Conservation (phyloP, 2,113 vertebrate genomes). For the Chrysochloris asiatica region DNA sequence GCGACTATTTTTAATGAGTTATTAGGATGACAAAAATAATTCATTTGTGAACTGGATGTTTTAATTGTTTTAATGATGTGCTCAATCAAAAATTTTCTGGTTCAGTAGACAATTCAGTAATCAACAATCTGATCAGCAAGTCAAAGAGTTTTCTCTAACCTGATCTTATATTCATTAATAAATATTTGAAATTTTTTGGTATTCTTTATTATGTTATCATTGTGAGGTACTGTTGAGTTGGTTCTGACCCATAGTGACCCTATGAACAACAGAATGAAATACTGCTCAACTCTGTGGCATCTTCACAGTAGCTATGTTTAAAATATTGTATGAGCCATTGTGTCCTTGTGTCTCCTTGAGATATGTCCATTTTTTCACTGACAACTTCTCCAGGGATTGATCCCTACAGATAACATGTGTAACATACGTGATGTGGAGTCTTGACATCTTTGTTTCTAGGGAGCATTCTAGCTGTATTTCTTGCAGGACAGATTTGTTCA, state of each 20-base stretch:
- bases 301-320: not conserved
- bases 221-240: not conserved
- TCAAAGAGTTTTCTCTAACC: not conserved
- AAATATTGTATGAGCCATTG: not conserved
- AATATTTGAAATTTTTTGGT: not conserved
- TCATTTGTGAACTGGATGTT: not conserved
- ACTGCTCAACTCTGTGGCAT: not conserved
- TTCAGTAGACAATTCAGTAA: not conserved
- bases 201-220: not conserved
- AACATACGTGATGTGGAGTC: not conserved
- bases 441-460: not conserved
- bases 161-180: not conserved
- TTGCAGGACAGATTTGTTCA: not conserved
- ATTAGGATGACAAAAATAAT: slow-evolving; percentile 36
- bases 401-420: not conserved
- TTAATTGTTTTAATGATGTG: slow-evolving; percentile 42
- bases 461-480: not conserved
- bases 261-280: not conserved
- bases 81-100: slow-evolving; percentile 9
- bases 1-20: slow-evolving; percentile 25
- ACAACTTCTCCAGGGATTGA: not conserved
- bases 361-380: not conserved
- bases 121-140: not conserved
- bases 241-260: not conserved
- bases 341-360: not conserved